phyloP scores from a whole-genome alignment of 2,113 vertebrate species.

The Carettochelys insculpta region DNA sequence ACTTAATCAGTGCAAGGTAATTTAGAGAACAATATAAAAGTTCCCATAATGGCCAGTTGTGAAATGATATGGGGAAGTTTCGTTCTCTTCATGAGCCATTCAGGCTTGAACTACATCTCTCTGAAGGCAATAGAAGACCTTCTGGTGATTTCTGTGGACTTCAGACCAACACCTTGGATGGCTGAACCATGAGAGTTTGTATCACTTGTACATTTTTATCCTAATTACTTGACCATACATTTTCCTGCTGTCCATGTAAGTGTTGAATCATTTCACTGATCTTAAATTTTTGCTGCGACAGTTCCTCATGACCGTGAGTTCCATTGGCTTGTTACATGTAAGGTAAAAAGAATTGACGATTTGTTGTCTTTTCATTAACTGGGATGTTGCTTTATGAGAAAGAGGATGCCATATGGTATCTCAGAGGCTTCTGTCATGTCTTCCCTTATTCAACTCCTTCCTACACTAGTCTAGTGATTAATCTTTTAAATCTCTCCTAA shows the following conservation, averaged over 20 bases:
- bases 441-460: not conserved
- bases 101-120: not conserved
- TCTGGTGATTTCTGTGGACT: not conserved
- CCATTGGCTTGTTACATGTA: not conserved
- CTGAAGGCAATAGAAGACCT: not conserved
- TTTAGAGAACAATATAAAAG: not conserved
- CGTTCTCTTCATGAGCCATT: not conserved
- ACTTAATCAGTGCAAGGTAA: not conserved
- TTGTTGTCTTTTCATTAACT: constrained; percentile 18
- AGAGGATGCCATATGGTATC: not conserved
- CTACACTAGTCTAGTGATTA: not conserved
- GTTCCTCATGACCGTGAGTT: not conserved
- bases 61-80: not conserved
- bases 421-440: not conserved
- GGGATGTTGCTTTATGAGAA: not conserved
- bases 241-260: not conserved
- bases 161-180: not conserved
- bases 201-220: not conserved
- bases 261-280: not conserved
- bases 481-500: constrained; percentile 30
- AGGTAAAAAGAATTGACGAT: not conserved
- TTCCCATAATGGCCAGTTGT: not conserved
- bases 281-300: not conserved
- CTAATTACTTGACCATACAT: not conserved
- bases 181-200: not conserved